Base-by-base conservation (phyloP, 2,888 invertebrate species). In the Gari tellinella region DNA sequence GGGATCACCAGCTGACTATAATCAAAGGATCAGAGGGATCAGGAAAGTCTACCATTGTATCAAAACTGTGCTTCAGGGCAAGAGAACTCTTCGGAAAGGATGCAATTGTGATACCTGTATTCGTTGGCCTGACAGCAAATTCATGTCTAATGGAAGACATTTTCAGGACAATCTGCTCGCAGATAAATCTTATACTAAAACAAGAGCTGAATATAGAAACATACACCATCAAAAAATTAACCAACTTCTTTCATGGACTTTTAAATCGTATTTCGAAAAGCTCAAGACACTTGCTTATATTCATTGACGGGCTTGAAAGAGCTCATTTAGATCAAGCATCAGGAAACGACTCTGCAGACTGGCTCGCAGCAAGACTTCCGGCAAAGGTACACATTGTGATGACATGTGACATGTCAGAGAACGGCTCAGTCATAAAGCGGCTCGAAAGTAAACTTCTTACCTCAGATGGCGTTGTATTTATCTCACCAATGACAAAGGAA, bases 381-480 rank as follows among this genome's bases (percentile, higher is more conserved):
- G 45, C 84, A 25, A 86, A 86, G 64, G 82, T 88, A 19, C 81
- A 85, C 51, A 66, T 88, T 19, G 66, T 87, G 3, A 70, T 86
- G 10, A 81, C 86, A 15, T 80, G 76, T 23, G 46, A 77, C 2
- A 77, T 81, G 0, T 53, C 62, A 10, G 72, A 76, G 17, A 69
- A 62, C 19, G 38, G 52, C 25, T 17, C 52, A 5, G 62, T 72
- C 19, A 38, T 75, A 8, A 70, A 72, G 43, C 56, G 67, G 15
- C 51, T 77, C 14, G 73, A 79, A 48, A 72, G 66, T 31, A 82
- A 81, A 53, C 31, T 70, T n/a, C 40, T 70, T 1, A 61, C 61
- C 21, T 52, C 65, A 10, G 74, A 79, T 25, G 69, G 62, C 41
- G 58, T 79, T n/a, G 63, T 83, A 10, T 64, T 67, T 19, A 51